Evolutionary conservation across 2,113 vertebrate species (phyloP).

Genomic region (Callaeas wilsoni): DNA sequence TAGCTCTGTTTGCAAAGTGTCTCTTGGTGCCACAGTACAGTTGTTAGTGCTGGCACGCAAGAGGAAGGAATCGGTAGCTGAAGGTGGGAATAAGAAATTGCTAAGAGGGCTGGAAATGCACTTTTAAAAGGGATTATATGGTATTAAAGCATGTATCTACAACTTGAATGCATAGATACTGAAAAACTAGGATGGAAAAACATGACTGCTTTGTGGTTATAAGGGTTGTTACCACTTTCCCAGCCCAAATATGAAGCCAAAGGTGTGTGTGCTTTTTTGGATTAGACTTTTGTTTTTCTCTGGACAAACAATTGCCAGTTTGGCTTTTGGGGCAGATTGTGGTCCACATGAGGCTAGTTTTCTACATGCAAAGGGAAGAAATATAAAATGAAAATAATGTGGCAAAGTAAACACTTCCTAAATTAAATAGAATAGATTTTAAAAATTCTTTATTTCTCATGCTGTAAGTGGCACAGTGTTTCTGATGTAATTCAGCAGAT

Average conservation of each 20-base stretch:
- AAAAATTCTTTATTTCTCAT: background rate
- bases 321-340: background rate
- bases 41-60: background rate
- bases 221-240: background rate
- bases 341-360: background rate
- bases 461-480: background rate
- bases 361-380: background rate
- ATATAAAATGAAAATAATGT: background rate
- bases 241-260: background rate
- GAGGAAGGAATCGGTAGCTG: background rate
- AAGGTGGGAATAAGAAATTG: background rate
- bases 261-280: rapidly evolving
- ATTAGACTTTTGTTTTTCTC: background rate
- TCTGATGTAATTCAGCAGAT: background rate
- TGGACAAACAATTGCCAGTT: background rate
- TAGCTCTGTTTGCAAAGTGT: background rate
- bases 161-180: background rate
- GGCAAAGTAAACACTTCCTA: background rate
- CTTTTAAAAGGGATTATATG: background rate
- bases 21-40: background rate
- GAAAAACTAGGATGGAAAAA: background rate
- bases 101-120: background rate
- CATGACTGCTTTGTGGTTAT: background rate
- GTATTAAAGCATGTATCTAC: background rate
- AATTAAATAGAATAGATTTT: background rate